Evolutionary conservation across 1,140 invertebrate genomes (phyloP), one percentile per base, ranked within the genome.

Genomic region (Acromyrmex heyeri): DNA sequence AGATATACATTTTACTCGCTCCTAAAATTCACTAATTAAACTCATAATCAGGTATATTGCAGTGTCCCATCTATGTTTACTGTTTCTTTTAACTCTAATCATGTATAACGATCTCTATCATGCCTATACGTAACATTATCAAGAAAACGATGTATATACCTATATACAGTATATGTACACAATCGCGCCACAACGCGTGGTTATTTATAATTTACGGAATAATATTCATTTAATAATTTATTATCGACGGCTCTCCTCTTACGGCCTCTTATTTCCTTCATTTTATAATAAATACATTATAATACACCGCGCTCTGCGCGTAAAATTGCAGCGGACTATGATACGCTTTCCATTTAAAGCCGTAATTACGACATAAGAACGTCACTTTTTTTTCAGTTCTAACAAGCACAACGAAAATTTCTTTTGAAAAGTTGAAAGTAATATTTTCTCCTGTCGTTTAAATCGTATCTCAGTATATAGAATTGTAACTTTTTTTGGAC

Each of bases 21-120:
- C 92, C 90, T 94, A 94, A 95, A 94, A 92, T 92, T 93, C 90
- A 88, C 92, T 95, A 93, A 93, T 94, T 93, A 93, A 95, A 92
- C 91, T 93, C 93, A 94, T 92, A 93, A 94, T 94, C 93, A 94
- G 91, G 92, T 94, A 94, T 95, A 95, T 95, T 95, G 95, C 94
- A 95, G 93, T 95, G 93, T 94, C 95, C 94, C 94, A 94, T 94
- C 91, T 93, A 93, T 94, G 87, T 91, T 93, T 92, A 93, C 87
- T 91, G 91, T 89, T 92, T 92, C 88, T 70, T 86, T 77, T 61
- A 38, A 86, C 57, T 90, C 87, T 93, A 93, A 91, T 93, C 92
- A 88, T 88, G 76, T 92, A 90, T 90, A 92, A 93, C 89, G 89
- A 85, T 44, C 75, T 93, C 90, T 92, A 93, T 88, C 57, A 81